phyloP scores from a whole-genome alignment of 2,113 vertebrate genomes.

The Gracilinanus agilis region DNA sequence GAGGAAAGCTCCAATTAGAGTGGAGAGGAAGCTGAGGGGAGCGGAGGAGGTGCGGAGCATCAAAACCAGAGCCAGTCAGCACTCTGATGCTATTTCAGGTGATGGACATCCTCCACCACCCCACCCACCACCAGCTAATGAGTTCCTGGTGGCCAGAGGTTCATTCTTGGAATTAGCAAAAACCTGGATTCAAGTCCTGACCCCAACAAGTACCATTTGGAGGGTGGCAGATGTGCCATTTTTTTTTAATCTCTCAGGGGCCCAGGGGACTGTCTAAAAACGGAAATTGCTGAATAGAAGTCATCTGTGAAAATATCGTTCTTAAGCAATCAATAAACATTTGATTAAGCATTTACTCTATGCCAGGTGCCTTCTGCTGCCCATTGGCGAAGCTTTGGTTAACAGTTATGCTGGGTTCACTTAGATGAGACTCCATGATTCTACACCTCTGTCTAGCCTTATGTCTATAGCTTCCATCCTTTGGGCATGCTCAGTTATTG shows the following conservation, averaged over 20 bases:
- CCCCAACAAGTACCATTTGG: neutral
- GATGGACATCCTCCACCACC: neutral
- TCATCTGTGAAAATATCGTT: neutral
- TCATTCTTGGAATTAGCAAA: neutral
- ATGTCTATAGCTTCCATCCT: neutral
- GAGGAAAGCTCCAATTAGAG: no score
- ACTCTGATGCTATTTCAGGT: neutral
- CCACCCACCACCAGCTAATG: neutral
- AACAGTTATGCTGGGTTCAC: neutral
- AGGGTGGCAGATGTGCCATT: no score
- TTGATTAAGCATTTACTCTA: neutral
- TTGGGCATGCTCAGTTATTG: neutral
- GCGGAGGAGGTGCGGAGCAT: neutral
- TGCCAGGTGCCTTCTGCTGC: neutral
- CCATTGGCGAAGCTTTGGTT: neutral
- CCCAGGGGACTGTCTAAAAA: neutral
- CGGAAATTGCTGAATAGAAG: neutral
- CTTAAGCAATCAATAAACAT: neutral
- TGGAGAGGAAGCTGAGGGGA: no score
- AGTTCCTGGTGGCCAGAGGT: neutral
- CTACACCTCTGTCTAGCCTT: neutral
- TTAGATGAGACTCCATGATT: neutral
- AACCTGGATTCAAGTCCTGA: neutral
- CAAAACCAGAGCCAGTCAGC: neutral
- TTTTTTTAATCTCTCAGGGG: neutral